phyloP scores from a whole-genome alignment of 2,888 invertebrate species.

The Orthosia incerta region DNA sequence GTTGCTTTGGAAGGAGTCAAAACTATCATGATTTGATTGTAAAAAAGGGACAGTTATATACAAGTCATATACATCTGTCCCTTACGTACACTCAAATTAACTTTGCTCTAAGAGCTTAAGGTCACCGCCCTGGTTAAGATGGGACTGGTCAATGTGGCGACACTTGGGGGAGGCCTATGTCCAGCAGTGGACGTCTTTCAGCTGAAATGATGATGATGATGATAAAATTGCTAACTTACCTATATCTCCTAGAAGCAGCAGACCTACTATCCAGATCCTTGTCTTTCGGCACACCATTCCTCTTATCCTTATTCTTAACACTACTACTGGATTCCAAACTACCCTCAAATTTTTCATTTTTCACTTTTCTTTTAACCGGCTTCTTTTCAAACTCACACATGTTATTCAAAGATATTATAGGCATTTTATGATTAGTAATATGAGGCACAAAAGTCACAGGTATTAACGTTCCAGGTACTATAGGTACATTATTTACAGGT shows the following conservation, averaged over 20 bases:
- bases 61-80: too few relatives aligned
- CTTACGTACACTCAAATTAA: too few relatives aligned
- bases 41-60: too few relatives aligned
- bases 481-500: constrained; percentile 63
- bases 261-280: constrained; percentile 74
- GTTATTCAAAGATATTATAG: constrained; percentile 75
- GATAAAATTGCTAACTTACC: constrained; percentile 61
- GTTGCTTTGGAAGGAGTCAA: too few relatives aligned
- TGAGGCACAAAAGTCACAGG: constrained; percentile 45
- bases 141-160: too few relatives aligned
- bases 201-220: too few relatives aligned
- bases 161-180: too few relatives aligned
- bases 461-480: constrained; percentile 53
- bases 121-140: too few relatives aligned
- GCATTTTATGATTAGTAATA: constrained; percentile 70
- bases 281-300: constrained; percentile 48
- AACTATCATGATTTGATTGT: too few relatives aligned
- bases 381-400: constrained; percentile 60
- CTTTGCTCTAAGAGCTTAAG: too few relatives aligned
- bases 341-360: constrained; percentile 38
- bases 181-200: too few relatives aligned
- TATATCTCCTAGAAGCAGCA: constrained; percentile 83
- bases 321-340: constrained; percentile 7
- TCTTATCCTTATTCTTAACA: constrained; percentile 26
- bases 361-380: constrained; percentile 72